Percentiles rank a stretch among this genome's conserved stretches.
Conservation (phyloP, 1,140 invertebrate species). For the Dinoponera quadriceps region DNA sequence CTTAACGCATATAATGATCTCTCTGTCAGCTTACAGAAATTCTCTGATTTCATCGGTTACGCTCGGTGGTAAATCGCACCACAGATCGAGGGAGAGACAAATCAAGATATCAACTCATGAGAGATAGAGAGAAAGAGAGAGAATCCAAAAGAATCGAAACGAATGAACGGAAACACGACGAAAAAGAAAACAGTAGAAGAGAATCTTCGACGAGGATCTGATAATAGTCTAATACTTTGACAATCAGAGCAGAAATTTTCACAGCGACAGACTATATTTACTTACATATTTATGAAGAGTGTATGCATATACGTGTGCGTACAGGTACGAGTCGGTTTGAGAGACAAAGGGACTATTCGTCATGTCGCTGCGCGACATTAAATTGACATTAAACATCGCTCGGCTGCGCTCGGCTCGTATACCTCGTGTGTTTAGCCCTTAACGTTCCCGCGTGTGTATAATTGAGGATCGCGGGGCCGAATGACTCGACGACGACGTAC, state of each 20-base stretch:
- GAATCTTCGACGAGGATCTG: conserved; percentile 65
- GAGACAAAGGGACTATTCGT: conserved; percentile 5
- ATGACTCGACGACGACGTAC: conserved; percentile 47
- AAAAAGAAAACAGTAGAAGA: conserved; percentile 48
- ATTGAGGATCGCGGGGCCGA: not conserved
- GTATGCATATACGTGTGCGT: conserved; percentile 71
- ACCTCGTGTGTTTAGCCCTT: not conserved
- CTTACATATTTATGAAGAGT: conserved; percentile 72
- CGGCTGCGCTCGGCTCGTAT: not conserved
- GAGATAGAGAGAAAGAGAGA: not conserved
- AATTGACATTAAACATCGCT: conserved; percentile 10
- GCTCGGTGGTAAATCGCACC: conserved; percentile 5
- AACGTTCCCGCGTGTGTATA: not conserved
- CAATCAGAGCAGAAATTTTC: conserved; percentile 73
- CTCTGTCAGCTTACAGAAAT: too few species aligned
- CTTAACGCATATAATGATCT: not conserved
- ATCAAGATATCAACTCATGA: conserved; percentile 43
- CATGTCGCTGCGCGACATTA: not conserved
- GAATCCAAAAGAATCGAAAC: conserved; percentile 43
- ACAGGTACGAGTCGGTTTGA: conserved; percentile 62
- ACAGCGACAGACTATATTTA: conserved; percentile 74
- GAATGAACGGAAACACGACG: conserved; percentile 27
- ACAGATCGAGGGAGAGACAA: conserved; percentile 27
- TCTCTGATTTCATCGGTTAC: not conserved
- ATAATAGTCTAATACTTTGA: conserved; percentile 70